A percentile compares a stretch with the other conserved stretches of the same genome.
Evolutionary conservation across 1,140 invertebrate genomes (phyloP).

Genomic region (Macrocentrus cingulum): DNA sequence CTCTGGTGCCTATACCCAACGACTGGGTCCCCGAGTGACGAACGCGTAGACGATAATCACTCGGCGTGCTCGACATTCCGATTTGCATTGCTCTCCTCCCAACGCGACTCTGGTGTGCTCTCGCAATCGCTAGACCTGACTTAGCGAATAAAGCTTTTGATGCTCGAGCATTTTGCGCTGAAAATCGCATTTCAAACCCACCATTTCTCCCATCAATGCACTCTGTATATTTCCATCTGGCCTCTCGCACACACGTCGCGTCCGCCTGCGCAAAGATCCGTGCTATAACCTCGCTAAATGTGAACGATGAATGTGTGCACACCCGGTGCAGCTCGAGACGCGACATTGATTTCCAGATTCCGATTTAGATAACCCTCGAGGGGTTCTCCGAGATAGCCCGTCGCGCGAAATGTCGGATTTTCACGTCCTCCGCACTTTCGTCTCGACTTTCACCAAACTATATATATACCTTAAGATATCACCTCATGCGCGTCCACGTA

Average conservation of each 20-base stretch:
- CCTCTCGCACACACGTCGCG: neutral
- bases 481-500: too few relatives aligned
- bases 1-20: neutral
- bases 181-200: neutral
- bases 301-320: too few relatives aligned
- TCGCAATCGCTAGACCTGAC: neutral
- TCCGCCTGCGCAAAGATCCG: neutral
- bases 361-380: constrained; percentile 36
- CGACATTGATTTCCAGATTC: constrained; percentile 44
- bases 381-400: constrained; percentile 8
- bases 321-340: constrained; percentile 23
- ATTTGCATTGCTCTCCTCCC: constrained; percentile 28
- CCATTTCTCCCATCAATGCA: neutral
- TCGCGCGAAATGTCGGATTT: constrained; percentile 18
- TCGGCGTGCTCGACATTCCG: constrained; percentile 30
- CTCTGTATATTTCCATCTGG: neutral
- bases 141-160: constrained; percentile 1
- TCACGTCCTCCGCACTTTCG: constrained; percentile 21
- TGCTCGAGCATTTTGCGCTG: neutral
- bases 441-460: neutral
- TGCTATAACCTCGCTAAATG: neutral
- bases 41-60: constrained; percentile 29
- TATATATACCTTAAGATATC: too few relatives aligned
- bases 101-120: neutral
- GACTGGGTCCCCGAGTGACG: neutral